These are phyloP conservation scores for Eubasilissa splendida DNA, from an alignment of 2,888 invertebrate genomes.

Conservation along the genomic window DNA sequence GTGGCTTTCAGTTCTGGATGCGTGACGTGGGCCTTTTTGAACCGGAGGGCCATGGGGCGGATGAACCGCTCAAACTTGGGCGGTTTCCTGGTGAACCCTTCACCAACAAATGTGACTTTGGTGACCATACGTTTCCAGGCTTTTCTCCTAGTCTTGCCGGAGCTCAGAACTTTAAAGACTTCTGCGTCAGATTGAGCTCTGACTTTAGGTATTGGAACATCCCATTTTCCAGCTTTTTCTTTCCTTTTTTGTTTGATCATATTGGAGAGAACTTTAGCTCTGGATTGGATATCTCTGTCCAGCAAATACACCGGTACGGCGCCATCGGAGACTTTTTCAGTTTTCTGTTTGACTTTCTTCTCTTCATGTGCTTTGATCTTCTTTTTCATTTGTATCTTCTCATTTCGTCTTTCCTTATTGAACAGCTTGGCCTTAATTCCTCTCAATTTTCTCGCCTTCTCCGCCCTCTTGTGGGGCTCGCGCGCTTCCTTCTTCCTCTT, in stretches of 20 bases:
- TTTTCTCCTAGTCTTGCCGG: conserved; percentile 94
- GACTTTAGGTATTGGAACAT: conserved; percentile 99
- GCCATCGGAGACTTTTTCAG: conserved; percentile 88
- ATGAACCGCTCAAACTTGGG: conserved; percentile 99
- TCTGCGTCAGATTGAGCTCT: conserved; percentile 96
- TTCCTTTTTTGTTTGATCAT: conserved; percentile 99
- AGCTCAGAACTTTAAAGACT: conserved; percentile 93
- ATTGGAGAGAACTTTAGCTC: conserved; percentile 96
- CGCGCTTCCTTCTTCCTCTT: conserved; percentile 97
- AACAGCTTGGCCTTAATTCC: conserved; percentile 98
- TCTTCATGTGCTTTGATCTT: conserved; percentile 98
- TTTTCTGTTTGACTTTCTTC: conserved; percentile 89
- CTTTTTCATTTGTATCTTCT: conserved; percentile 99
- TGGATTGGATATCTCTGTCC: conserved; percentile 94
- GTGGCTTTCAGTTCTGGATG: conserved; percentile 99
- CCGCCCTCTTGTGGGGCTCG: conserved; percentile 91
- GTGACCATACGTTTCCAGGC: conserved; percentile 99
- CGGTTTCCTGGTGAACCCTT: conserved; percentile 98
- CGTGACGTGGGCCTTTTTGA: conserved; percentile 98
- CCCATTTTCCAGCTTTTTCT: conserved; percentile 99
- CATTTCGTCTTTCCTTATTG: conserved; percentile 96
- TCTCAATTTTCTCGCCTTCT: conserved; percentile 91
- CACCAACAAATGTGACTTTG: conserved; percentile 98
- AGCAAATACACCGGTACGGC: conserved; percentile 97
- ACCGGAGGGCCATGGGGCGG: conserved; percentile 95